Evolutionary conservation across 2,888 invertebrate species (phyloP).

Genomic region (Nycteola revayana): DNA sequence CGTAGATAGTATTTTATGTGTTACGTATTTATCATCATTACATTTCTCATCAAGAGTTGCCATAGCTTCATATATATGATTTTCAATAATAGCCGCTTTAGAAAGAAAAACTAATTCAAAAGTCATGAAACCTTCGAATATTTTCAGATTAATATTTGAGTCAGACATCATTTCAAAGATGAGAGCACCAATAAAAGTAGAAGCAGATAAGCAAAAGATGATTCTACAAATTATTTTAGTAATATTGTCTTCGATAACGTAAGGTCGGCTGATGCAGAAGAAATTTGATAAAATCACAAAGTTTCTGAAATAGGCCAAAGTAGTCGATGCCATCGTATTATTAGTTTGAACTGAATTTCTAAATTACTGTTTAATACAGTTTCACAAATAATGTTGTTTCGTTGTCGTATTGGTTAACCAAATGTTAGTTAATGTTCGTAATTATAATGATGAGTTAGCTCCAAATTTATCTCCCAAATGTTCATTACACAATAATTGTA

Average conservation of each 20-base stretch:
- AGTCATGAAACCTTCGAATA: constrained; percentile 33
- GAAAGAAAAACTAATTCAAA: constrained; percentile 35
- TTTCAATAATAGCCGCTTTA: constrained; percentile 22
- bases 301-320: constrained; percentile 30
- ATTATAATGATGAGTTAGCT: too few species aligned
- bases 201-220: constrained; percentile 24
- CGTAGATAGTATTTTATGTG: constrained; percentile 21
- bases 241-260: constrained; percentile 32
- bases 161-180: constrained; percentile 32
- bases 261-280: constrained; percentile 51
- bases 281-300: constrained; percentile 46
- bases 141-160: constrained; percentile 7
- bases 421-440: too few species aligned
- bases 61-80: constrained; percentile 35
- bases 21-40: constrained; percentile 28
- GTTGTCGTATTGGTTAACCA: too few species aligned
- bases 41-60: constrained; percentile 48
- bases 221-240: constrained; percentile 35
- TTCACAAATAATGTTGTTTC: not conserved
- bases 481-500: too few species aligned
- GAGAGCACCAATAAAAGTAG: constrained; percentile 15
- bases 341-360: too few species aligned
- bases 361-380: not conserved
- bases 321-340: constrained; percentile 14
- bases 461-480: too few species aligned